These are phyloP conservation scores for Nannospalax galili DNA, from an alignment of 2,113 vertebrate genomes.

Conservation along the genomic window DNA sequence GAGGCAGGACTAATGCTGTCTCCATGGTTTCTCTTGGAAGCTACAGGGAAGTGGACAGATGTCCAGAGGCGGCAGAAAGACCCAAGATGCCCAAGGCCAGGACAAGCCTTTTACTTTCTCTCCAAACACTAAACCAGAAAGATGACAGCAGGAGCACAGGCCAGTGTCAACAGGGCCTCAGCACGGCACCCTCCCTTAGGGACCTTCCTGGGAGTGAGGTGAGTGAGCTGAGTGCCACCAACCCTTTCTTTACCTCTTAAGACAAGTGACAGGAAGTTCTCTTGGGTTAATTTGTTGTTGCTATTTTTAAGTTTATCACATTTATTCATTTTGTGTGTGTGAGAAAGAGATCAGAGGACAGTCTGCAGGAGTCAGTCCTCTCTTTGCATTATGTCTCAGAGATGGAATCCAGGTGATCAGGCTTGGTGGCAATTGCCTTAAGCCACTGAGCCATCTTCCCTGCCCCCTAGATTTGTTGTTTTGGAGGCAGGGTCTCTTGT, in stretches of 20 bases:
- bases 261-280: background rate
- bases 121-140: conserved; percentile 84
- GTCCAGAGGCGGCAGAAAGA: conserved; percentile 83
- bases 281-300: background rate
- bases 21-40: conserved; percentile 87
- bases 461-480: background rate
- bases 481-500: background rate
- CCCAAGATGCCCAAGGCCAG: conserved; percentile 87
- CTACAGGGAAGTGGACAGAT: conserved; percentile 80
- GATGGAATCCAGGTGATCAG: background rate
- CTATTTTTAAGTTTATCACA: background rate
- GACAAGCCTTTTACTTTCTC: conserved; percentile 84
- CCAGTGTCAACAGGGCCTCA: conserved; percentile 85
- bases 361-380: background rate
- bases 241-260: background rate
- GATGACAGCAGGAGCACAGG: conserved; percentile 84
- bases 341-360: background rate
- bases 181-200: conserved; percentile 81
- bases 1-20: conserved; percentile 81
- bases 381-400: background rate
- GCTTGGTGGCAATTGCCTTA: no score
- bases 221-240: conserved; percentile 74
- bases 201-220: conserved; percentile 88
- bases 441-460: background rate
- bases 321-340: background rate